These are phyloP conservation scores for Metellina segmentata DNA, from an alignment of 2,888 invertebrate genomes.

Conservation along the genomic window DNA sequence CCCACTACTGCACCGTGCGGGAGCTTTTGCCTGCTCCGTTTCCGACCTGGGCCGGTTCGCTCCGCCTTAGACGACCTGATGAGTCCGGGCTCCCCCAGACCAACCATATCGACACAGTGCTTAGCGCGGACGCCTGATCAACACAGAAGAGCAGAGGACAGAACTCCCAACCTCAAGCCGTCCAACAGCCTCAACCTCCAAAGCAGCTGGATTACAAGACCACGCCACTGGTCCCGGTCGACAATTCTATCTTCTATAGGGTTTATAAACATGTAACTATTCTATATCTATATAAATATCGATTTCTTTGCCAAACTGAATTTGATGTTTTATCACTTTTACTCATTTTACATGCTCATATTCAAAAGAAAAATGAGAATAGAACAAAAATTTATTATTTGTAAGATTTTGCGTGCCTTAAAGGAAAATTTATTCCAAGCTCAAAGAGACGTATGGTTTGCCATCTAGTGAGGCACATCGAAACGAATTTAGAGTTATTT, in stretches of 20 bases:
- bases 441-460: no score
- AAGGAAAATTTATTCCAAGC: no score
- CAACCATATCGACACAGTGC: slow-evolving; percentile 97
- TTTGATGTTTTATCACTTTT: no score
- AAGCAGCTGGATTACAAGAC: slow-evolving; percentile 98
- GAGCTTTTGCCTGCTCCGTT: slow-evolving; percentile 99
- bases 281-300: no score
- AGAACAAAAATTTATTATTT: no score
- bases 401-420: no score
- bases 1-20: slow-evolving; percentile 99
- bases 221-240: slow-evolving; percentile 91
- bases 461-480: no score
- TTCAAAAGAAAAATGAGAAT: no score
- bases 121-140: slow-evolving; percentile 90
- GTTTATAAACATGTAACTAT: neutral
- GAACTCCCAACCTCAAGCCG: slow-evolving; percentile 94
- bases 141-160: slow-evolving; percentile 86
- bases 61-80: slow-evolving; percentile 93
- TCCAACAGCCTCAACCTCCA: slow-evolving; percentile 94
- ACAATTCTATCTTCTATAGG: accelerated
- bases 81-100: slow-evolving; percentile 90
- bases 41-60: slow-evolving; percentile 99
- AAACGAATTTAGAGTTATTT: no score
- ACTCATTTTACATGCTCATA: no score
- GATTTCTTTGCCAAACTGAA: neutral